Evolutionary conservation across 2,113 vertebrate genomes (phyloP), one percentile per base, ranked within the genome.

Genomic region (Leiothrix lutea): DNA sequence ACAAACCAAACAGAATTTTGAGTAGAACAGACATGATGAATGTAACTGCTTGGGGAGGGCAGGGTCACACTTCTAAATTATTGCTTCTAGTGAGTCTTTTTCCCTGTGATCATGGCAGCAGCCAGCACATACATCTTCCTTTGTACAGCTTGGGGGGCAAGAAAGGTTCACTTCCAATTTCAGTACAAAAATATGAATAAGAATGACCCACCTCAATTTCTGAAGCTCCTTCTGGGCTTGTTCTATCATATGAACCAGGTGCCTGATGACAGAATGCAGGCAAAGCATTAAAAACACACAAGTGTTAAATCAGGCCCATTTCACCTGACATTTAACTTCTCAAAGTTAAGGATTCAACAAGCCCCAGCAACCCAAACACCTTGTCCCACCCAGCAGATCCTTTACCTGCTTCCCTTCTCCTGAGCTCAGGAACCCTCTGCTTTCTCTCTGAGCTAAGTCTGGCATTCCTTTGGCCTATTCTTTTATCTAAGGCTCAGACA

Each of bases 161-260:
- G 3, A 51, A 58, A 58, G 22, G 14, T 14, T 61, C 24, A 3
- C 14, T 73, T 75, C 45, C 28, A 42, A 74, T 50, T 72, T 60
- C 26, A 69, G 36, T 29, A 58, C 1, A 31, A 48, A 79, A 79
- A 36, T 16, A 47, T 0, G 58, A 73, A 22, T 8, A 47, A 35
- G 17, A 80, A 79, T 40, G 12, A 57, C 91, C 98, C 85, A 99
- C 99, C 99, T 98, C 97, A 99, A 98, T 69, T 98, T 99, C 94
- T 99, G 99, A 62, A 99, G 98, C 88, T 99, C 99, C 79, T 99
- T 99, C 95, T 99, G 99, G 78, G 99, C 99, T 70, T 98, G 98
- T 95, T 99, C 99, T 96, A 99, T 99, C 99, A 99, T 99, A 92
- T 99, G 99, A 84, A 99, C 99, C 88, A 99, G 94, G 92, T 99